Base-by-base conservation (phyloP, 2,888 invertebrate genomes). In the Cheilosia pagana region DNA sequence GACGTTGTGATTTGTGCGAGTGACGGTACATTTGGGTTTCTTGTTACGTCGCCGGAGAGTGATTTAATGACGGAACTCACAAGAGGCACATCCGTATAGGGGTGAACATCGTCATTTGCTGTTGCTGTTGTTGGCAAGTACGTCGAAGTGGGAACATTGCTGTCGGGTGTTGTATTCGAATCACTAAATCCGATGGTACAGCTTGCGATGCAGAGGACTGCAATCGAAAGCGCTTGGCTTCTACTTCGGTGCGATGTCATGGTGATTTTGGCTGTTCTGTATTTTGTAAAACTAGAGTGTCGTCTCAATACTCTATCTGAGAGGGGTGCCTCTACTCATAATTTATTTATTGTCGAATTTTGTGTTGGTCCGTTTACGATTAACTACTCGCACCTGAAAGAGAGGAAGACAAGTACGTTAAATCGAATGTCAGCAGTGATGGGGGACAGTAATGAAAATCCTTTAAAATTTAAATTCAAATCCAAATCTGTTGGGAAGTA, bases 11-110 rank as follows among this genome's bases (percentile, higher is more conserved):
- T 79, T 85, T 81, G 79, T 60, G 81, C 23, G 45, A 50, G 45
- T 12, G 60, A 55, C 19, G 10, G 21, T 50, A 52, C 65, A 71
- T 62, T 71, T 31, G 79, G 71, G 71, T 67, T 81, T 65, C 81
- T 85, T 62, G 85, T 85, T 76, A 76, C 67, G 48, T 76, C 85
- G 41, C 62, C 39, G n/a, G 71, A 39, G 39, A 62, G 63, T 81
- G 81, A 76, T 63, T 76, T 79, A 43, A 75, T 76, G 43, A 67
- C 55, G 21, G 67, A 60, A 62, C 62, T 81, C 65, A 55, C 55
- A 70, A 50, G 74, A 81, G 85, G 79, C 75, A 81, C 75, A 67
- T 75, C 79, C 75, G 81, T 75, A 55, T 67, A 67, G n/a, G 65
- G 59, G 48, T 79, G 75, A 67, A 48, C 57, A 55, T 71, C 67